phyloP scores from a whole-genome alignment of 2,113 vertebrate species.

The Upupa epops region DNA sequence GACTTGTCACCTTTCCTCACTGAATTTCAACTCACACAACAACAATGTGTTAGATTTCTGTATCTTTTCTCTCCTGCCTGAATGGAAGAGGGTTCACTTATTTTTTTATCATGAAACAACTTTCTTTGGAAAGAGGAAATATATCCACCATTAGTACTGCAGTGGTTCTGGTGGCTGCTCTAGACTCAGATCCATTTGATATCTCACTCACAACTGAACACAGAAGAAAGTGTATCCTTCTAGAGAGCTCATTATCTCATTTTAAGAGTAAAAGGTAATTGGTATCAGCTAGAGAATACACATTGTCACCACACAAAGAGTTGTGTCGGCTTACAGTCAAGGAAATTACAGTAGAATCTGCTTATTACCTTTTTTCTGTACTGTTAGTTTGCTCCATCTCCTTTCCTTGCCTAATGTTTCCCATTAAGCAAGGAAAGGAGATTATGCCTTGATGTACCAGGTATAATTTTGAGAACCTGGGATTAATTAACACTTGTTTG shows the following conservation, averaged over 20 bases:
- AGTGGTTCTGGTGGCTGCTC: background rate
- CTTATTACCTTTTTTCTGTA: background rate
- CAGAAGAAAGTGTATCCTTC: background rate
- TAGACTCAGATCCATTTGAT: background rate
- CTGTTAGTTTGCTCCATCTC: background rate
- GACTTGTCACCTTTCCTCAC: slow-evolving; percentile 51
- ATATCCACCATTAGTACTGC: background rate
- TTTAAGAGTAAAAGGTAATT: background rate
- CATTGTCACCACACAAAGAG: background rate
- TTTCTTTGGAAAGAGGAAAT: background rate
- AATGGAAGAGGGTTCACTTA: background rate
- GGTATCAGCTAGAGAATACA: background rate
- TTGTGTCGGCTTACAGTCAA: background rate
- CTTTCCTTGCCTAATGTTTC: background rate
- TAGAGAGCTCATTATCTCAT: background rate
- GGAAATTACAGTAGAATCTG: background rate
- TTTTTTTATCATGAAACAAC: background rate
- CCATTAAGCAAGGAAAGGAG: background rate
- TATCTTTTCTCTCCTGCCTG: background rate
- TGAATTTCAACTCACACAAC: background rate
- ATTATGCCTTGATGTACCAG: background rate
- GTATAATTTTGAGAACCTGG: background rate
- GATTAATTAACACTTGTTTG: background rate
- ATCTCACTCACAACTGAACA: background rate
- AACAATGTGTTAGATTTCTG: background rate